phyloP scores from a whole-genome alignment of 1,140 invertebrate genomes.

The Adoxophyes honmai region DNA sequence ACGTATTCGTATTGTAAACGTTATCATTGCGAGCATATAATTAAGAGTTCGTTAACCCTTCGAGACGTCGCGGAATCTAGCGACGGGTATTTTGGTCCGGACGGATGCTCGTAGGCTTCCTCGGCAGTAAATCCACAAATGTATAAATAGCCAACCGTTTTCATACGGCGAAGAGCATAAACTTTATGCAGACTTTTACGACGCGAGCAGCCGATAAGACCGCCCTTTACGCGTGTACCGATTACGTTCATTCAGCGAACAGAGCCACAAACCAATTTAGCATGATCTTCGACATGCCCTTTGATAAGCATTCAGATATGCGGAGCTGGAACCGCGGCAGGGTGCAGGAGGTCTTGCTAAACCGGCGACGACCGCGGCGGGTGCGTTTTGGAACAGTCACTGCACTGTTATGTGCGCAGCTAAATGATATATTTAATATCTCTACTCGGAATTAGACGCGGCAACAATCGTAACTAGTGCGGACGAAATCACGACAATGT shows the following conservation, averaged over 20 bases:
- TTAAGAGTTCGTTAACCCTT: constrained; percentile 56
- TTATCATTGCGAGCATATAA: constrained; percentile 19
- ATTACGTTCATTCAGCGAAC: constrained; percentile 44
- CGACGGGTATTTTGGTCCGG: constrained; percentile 61
- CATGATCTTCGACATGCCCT: constrained; percentile 25
- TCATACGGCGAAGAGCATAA: constrained; percentile 42
- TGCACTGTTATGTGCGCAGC: constrained; percentile 6
- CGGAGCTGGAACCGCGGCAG: not conserved
- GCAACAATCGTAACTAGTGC: not conserved
- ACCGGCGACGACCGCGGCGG: not conserved
- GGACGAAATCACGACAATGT: constrained; percentile 3
- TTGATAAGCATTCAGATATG: not conserved
- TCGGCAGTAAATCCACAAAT: constrained; percentile 61
- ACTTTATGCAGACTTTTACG: constrained; percentile 58
- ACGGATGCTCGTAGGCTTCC: constrained; percentile 62
- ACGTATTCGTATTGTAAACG: not conserved
- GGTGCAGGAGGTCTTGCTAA: not conserved
- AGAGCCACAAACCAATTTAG: constrained; percentile 9
- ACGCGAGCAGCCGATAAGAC: constrained; percentile 44
- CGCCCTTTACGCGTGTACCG: constrained; percentile 37
- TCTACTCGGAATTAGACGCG: constrained; percentile 9
- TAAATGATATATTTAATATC: constrained; percentile 4
- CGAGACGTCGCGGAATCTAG: constrained; percentile 70
- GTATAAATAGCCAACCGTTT: constrained; percentile 58
- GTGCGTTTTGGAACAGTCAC: constrained; percentile 5